A percentile compares a stretch with the other conserved stretches of the same genome.
These are phyloP conservation scores for Mythimna loreyi DNA, from an alignment of 2,888 invertebrate species.

Conservation along the genomic window DNA sequence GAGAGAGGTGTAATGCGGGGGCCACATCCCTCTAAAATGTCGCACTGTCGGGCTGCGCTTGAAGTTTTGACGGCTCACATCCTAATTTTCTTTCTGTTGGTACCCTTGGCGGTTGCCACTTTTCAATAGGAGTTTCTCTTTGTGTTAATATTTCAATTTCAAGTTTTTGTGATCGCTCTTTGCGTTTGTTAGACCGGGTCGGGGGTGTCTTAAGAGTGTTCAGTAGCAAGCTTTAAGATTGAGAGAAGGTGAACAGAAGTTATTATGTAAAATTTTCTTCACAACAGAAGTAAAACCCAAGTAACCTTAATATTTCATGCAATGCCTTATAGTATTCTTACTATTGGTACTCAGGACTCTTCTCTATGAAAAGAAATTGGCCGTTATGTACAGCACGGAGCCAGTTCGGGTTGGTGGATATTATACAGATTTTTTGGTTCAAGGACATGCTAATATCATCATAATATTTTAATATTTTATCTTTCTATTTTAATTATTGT, in stretches of 20 bases:
- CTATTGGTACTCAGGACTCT: no score
- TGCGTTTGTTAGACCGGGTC: conserved; percentile 23
- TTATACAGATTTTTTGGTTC: no score
- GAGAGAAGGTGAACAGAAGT: not conserved
- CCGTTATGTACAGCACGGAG: no score
- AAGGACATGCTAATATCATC: no score
- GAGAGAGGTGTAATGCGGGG: conserved; percentile 89
- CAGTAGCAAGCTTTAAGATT: not conserved
- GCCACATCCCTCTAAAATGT: conserved; percentile 81
- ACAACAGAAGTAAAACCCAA: no score
- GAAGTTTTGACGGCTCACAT: conserved; percentile 89
- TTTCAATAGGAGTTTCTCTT: conserved; percentile 83
- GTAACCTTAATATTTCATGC: no score
- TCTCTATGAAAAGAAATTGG: no score
- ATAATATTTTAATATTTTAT: no score
- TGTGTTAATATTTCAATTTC: conserved; percentile 82
- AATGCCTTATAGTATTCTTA: no score
- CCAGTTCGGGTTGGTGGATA: no score
- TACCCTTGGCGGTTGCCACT: conserved; percentile 80
- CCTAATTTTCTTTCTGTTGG: conserved; percentile 88
- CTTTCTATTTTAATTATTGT: no score
- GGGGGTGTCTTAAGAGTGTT: conserved; percentile 3
- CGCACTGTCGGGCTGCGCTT: conserved; percentile 85
- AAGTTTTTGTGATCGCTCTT: conserved; percentile 51
- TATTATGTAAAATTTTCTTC: no score